Evolutionary conservation across 2,113 vertebrate genomes (phyloP), one percentile per base, ranked within the genome.

Genomic region (Athene noctua): DNA sequence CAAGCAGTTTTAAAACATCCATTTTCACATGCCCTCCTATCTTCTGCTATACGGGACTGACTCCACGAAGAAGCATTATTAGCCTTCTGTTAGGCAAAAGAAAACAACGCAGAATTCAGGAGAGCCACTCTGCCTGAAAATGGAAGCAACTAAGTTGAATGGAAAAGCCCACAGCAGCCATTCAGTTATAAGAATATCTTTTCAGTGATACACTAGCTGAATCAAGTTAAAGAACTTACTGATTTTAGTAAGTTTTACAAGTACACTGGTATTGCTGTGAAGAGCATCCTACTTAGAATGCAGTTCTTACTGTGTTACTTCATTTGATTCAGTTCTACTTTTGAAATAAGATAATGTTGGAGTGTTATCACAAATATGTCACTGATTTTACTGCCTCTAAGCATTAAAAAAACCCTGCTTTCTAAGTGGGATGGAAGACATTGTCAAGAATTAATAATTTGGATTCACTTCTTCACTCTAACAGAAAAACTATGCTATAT

Each of bases 211-310:
- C 46, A 47, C 52, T 71, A 55, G 26, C 84, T 82, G 86, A 94
- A 94, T 62, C 63, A 67, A 87, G 62, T 51, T 89, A 78, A 83
- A 95, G 58, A 61, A 74, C 20, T 47, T 47, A 21, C 47, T 42
- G 55, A n/a, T 71, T 96, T 92, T 34, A 83, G 83, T 59, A 92
- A 67, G 79, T 88, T 97, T 78, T 80, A 79, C 34, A 88, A 95
- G 79, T 73, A 77, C 34, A 22, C 13, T 6, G 27, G 68, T 58
- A 70, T 10, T 32, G 8, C 7, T 49, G n/a, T 61, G 74, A 75
- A 78, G 5, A 66, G 58, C 15, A 66, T 18, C 20, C 55, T 47
- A 34, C n/a, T 58, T 84, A 52, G 61, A 94, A 67, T 10, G 6
- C 90, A 71, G n/a, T 4, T 62, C 74, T 93, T 46, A 42, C 23